Evolutionary conservation across 2,888 invertebrate genomes (phyloP).

Genomic region (Oscheius sp.): DNA sequence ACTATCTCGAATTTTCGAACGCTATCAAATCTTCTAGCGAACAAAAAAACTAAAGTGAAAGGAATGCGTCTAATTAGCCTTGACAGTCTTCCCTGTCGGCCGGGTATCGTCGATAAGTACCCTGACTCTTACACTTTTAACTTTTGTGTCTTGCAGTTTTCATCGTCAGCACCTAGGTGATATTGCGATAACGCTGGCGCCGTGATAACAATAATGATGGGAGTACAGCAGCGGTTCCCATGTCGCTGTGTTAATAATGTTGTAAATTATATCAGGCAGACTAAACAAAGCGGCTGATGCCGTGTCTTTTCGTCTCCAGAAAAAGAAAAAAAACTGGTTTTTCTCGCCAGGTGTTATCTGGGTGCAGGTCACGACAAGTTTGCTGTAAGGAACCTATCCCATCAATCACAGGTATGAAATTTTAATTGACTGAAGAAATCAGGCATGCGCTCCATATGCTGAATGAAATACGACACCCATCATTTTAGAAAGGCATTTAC

Average conservation of each 20-base stretch:
- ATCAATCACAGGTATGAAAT: conserved; percentile 13
- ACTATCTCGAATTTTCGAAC: no score
- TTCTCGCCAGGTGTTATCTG: conserved; percentile 4
- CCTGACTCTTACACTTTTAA: background rate
- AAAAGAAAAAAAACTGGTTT: conserved; percentile 16
- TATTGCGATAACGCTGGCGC: conserved; percentile 25
- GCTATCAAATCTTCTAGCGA: no score
- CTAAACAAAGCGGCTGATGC: background rate
- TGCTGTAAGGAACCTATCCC: conserved; percentile 5
- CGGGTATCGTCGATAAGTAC: background rate
- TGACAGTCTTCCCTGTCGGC: conserved; percentile 19
- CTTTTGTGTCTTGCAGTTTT: no score
- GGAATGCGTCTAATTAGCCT: background rate
- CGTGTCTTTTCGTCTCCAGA: background rate
- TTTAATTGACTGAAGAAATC: background rate
- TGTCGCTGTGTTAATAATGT: no score
- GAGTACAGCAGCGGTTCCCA: no score
- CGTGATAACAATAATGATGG: no score
- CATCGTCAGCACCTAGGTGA: no score
- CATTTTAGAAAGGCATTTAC: conserved; percentile 8
- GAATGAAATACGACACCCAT: background rate
- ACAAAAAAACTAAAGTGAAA: conserved; percentile 5
- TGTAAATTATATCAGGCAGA: no score
- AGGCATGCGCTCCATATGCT: background rate
- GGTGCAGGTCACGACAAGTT: conserved; percentile 10